These are phyloP conservation scores for Myocastor coypus DNA, from an alignment of 2,113 vertebrate species.

Conservation along the genomic window DNA sequence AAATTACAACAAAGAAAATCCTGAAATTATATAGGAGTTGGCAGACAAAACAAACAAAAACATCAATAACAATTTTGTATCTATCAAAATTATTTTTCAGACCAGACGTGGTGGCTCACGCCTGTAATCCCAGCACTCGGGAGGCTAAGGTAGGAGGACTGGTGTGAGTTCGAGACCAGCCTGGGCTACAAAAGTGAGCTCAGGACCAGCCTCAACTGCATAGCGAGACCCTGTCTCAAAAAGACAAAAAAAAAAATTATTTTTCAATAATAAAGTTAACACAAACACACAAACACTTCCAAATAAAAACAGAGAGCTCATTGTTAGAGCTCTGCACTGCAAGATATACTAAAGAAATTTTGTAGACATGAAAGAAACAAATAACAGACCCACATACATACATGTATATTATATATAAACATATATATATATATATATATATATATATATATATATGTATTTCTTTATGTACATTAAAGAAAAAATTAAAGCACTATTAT, in stretches of 20 bases:
- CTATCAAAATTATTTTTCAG: not conserved
- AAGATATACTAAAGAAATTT: not conserved
- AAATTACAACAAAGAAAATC: not conserved
- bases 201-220: no score
- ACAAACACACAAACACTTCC: not conserved
- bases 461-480: not conserved
- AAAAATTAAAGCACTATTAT: not conserved
- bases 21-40: not conserved
- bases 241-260: no score
- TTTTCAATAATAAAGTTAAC: conserved; percentile 16
- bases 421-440: no score
- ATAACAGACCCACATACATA: not conserved
- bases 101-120: no score
- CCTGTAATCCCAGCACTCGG: no score
- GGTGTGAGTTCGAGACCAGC: no score
- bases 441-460: not conserved
- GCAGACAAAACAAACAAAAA: not conserved
- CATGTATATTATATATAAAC: no score
- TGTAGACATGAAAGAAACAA: not conserved
- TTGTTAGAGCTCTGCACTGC: not conserved
- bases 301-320: not conserved
- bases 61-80: not conserved
- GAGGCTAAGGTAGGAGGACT: no score
- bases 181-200: no score
- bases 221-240: no score